phyloP scores from a whole-genome alignment of 2,888 invertebrate genomes.

The Pomacea canaliculata region DNA sequence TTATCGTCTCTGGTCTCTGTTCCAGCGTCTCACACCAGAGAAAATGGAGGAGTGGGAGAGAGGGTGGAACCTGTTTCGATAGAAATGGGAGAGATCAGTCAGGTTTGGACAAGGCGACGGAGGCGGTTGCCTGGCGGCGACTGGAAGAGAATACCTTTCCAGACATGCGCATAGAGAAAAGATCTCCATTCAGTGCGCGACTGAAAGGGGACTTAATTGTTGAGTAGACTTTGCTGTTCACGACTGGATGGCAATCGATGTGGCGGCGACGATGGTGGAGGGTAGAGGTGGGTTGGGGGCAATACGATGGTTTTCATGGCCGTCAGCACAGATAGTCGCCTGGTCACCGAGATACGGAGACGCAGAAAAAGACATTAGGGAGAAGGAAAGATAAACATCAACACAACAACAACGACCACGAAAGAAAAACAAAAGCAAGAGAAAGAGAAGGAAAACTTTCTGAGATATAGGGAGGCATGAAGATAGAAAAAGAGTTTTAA shows the following conservation, averaged over 20 bases:
- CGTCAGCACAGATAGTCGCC: too few species aligned
- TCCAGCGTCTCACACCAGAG: neutral
- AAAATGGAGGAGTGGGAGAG: neutral
- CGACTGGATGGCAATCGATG: constrained; percentile 1
- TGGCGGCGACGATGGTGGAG: neutral
- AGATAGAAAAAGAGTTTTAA: too few species aligned
- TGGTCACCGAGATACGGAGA: too few species aligned
- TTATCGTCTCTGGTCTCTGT: too few species aligned
- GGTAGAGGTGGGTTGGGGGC: too few species aligned
- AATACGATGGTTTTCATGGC: too few species aligned
- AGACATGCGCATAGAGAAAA: constrained; percentile 1
- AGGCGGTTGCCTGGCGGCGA: neutral
- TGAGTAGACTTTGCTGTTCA: constrained; percentile 7
- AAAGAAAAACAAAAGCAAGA: too few species aligned
- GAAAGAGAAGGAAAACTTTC: too few species aligned
- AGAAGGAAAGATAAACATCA: neutral
- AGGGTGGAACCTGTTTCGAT: too few species aligned
- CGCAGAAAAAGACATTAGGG: neutral
- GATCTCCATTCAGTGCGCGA: neutral
- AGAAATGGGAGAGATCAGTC: neutral
- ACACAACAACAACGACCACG: neutral
- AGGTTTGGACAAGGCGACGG: neutral
- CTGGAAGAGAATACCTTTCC: constrained; percentile 9
- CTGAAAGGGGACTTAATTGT: constrained; percentile 3
- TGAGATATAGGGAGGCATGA: too few species aligned